These are phyloP conservation scores for Galendromus occidentalis DNA, from an alignment of 1,140 invertebrate genomes.

Conservation along the genomic window DNA sequence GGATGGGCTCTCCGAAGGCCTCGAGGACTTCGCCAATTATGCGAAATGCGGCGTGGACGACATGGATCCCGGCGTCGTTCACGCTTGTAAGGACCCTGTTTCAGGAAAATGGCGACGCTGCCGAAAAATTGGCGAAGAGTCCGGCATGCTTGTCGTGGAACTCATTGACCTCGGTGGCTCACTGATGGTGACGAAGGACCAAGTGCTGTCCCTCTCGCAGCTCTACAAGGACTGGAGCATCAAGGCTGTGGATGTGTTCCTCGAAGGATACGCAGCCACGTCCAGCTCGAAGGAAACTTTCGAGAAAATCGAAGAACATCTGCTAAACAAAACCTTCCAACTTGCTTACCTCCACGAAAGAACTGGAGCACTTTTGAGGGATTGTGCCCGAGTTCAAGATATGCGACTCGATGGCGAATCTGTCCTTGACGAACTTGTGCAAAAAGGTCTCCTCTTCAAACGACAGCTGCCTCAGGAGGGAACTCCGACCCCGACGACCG, in stretches of 20 bases:
- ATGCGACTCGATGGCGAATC: not conserved
- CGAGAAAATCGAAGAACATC: not conserved
- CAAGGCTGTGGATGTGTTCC: not conserved
- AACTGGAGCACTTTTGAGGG: not conserved
- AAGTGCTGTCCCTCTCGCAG: not conserved
- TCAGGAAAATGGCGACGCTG: not conserved
- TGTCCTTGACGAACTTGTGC: not conserved
- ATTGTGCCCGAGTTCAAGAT: not conserved
- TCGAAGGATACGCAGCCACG: not conserved
- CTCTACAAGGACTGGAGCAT: slow-evolving; percentile 10
- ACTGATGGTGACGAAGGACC: not conserved
- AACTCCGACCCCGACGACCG: no score
- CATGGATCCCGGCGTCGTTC: not conserved
- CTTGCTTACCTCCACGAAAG: not conserved
- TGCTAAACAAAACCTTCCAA: not conserved
- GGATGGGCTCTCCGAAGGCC: not conserved
- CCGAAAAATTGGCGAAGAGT: not conserved
- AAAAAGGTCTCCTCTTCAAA: not conserved
- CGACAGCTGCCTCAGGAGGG: not conserved
- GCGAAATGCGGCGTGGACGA: not conserved
- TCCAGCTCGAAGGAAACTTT: not conserved
- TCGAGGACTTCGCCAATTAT: not conserved
- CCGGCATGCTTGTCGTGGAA: not conserved
- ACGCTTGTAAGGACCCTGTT: not conserved
- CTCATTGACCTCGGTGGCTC: not conserved